Base-by-base conservation (phyloP, 30 jellyfish, hydroid and myxozoan genomes). In the Aurelia coerulea region DNA sequence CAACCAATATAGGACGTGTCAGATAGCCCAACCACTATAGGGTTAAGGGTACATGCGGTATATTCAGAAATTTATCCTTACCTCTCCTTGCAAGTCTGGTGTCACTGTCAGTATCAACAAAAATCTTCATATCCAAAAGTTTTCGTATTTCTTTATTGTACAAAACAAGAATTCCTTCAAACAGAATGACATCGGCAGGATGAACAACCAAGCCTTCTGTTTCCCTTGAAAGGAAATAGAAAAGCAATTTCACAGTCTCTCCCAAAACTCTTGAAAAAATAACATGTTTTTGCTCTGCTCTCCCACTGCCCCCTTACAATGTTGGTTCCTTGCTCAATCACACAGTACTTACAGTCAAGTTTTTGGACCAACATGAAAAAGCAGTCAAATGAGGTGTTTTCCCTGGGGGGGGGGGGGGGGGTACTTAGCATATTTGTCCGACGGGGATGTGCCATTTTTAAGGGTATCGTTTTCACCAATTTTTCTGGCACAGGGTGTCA, bases 51-150 rank as follows among this genome's bases (percentile, higher is more conserved):
- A 37, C 46, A n/a, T 37, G 46, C 4, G 0, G 56, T 0, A 46
- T 5, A 46, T 2, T 46, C 56, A 46, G 50, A 46, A 46, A 46
- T 0, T 5, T 9, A 4, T 46, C 14, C 65, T 14, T 46, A 90
- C 97, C 97, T 81, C 99, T 80, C 54, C 99, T 81, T 56, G 99
- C 99, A 12, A 94, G 89, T 63, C 99, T 72, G 29, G 99, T 94
- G 39, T 94, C 99, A 62, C 97, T 83, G 86, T 94, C 99, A 23
- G 99, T 94, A 68, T 94, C 99, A 10, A 94, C 97, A 68, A 94
- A 94, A n/a, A 94, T 89, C 73, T 88, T 88, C 96, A 94, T 84
- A 50, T 94, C 96, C 81, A 94, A 63, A 17, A 83, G 76, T 4
- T 72, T 82, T 31, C 99, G 89, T 10, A 94, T 74, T 63, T 81